phyloP scores from a whole-genome alignment of 2,113 vertebrate species.

The Egretta garzetta region DNA sequence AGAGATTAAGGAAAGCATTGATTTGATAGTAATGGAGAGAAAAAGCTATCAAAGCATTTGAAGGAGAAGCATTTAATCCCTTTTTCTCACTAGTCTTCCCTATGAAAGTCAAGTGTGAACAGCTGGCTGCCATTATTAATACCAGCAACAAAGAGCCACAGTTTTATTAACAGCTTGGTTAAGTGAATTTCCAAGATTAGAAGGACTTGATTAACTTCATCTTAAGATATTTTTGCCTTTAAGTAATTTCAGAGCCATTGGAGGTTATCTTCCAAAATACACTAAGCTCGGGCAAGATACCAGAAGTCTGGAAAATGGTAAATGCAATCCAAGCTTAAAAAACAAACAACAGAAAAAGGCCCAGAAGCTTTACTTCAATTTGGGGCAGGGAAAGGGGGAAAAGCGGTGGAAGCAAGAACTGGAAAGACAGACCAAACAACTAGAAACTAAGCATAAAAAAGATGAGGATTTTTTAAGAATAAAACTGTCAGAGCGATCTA shows the following conservation, averaged over 20 bases:
- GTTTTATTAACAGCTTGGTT: background rate
- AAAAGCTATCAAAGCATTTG: background rate
- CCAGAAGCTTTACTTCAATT: background rate
- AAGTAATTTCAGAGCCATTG: conserved; percentile 29
- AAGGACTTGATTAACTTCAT: conserved; percentile 15
- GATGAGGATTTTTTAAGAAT: background rate
- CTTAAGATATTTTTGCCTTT: conserved; percentile 25
- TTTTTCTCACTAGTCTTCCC: background rate
- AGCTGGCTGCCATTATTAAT: conserved; percentile 52
- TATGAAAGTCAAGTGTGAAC: conserved; percentile 14
- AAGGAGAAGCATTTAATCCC: background rate
- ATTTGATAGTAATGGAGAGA: background rate
- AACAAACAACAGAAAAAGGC: background rate
- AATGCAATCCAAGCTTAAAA: conserved; percentile 24
- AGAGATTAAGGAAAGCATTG: background rate
- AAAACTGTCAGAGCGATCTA: background rate
- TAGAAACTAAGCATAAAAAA: background rate
- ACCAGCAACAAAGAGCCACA: background rate
- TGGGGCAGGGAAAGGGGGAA: background rate
- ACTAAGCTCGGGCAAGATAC: background rate
- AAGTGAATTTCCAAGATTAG: conserved; percentile 40
- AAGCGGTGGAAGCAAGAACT: background rate
- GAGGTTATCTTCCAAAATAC: conserved; percentile 49
- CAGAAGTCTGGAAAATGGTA: conserved; percentile 16
- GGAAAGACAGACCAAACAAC: background rate